A percentile compares a stretch with the other conserved stretches of the same genome.
Conservation (phyloP, 2,888 invertebrate genomes). For the Griposia aprilina region DNA sequence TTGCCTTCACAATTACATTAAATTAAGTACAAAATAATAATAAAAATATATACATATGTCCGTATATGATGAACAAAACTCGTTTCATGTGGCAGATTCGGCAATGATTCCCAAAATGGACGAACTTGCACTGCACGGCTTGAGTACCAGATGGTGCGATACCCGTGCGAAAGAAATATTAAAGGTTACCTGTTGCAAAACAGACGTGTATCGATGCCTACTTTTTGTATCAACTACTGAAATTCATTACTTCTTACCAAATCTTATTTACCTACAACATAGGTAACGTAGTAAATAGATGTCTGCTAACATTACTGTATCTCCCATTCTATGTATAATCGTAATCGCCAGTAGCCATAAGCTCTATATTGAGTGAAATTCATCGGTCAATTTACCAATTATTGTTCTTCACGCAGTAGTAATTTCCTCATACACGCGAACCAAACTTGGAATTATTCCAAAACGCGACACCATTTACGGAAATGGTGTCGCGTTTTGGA, state of each 20-base stretch:
- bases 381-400: conserved; percentile 77
- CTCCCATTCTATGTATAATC: conserved; percentile 5
- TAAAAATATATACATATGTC: no score
- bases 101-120: conserved; percentile 43
- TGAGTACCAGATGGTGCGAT: conserved; percentile 40
- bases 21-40: no score
- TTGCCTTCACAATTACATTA: neutral
- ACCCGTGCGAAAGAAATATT: conserved; percentile 8
- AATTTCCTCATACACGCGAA: conserved; percentile 70
- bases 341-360: conserved; percentile 12
- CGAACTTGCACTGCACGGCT: conserved; percentile 1
- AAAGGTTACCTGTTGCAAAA: conserved; percentile 9
- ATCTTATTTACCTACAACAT: no score
- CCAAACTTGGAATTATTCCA: conserved; percentile 53
- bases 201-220: neutral
- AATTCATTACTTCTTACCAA: conserved; percentile 4
- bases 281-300: neutral
- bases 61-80: neutral
- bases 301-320: neutral
- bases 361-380: conserved; percentile 63
- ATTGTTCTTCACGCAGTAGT: conserved; percentile 68
- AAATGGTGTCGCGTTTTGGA: conserved; percentile 49
- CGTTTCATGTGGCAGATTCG: conserved; percentile 1
- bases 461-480: conserved; percentile 48
- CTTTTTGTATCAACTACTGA: neutral